phyloP scores from a whole-genome alignment of 2,888 invertebrate genomes.

The Chaetoderma sp. region DNA sequence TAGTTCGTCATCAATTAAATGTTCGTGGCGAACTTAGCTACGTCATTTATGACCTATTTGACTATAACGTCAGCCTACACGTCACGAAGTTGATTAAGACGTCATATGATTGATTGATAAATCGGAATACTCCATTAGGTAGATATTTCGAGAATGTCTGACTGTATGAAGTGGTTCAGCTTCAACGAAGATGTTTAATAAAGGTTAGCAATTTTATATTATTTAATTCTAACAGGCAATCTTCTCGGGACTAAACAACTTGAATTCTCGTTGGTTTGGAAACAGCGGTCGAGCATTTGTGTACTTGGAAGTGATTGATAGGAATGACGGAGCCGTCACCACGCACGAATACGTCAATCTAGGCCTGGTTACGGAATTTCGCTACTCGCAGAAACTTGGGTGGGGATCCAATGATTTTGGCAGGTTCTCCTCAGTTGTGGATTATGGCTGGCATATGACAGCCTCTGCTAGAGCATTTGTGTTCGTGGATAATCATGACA shows the following conservation, averaged over 20 bases:
- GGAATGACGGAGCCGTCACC: slow-evolving; percentile 36
- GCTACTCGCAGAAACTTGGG: slow-evolving; percentile 67
- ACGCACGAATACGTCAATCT: slow-evolving; percentile 37
- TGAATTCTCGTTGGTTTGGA: slow-evolving; percentile 28
- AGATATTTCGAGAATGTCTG: too few relatives aligned
- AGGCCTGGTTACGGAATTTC: slow-evolving; percentile 81
- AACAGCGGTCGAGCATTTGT: slow-evolving; percentile 32
- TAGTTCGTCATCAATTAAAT: too few relatives aligned
- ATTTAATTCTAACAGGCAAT: slow-evolving; percentile 29
- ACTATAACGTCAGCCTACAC: too few relatives aligned
- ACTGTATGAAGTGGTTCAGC: too few relatives aligned
- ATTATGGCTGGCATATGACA: slow-evolving; percentile 33
- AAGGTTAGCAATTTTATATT: too few relatives aligned
- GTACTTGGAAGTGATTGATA: slow-evolving; percentile 39
- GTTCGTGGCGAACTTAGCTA: too few relatives aligned
- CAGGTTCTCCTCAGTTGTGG: background rate
- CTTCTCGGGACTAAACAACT: slow-evolving; percentile 14
- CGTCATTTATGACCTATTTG: too few relatives aligned
- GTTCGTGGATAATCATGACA: slow-evolving; percentile 93
- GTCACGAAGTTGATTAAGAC: too few relatives aligned
- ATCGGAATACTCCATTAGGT: too few relatives aligned
- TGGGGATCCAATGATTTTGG: background rate
- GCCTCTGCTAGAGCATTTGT: slow-evolving; percentile 73
- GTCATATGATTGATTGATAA: too few relatives aligned
- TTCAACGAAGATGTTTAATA: too few relatives aligned